Conservation (phyloP, 2,797 vertebrate genomes). For the Lerista edwardsae region DNA sequence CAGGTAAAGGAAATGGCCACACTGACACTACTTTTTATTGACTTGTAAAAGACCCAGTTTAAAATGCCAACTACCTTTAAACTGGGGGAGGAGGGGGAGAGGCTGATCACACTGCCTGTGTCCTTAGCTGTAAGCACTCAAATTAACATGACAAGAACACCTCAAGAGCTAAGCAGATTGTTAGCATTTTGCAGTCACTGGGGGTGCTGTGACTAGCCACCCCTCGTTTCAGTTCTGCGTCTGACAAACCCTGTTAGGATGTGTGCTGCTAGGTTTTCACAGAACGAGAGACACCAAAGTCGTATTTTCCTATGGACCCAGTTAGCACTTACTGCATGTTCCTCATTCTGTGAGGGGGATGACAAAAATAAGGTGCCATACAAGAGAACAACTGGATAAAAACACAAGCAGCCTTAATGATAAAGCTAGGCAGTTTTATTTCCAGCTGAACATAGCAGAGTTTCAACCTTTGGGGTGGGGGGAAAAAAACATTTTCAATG, state of each 20-base stretch:
- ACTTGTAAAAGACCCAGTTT: constrained; percentile 74
- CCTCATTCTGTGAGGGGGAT: background rate
- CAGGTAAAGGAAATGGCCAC: constrained; percentile 69
- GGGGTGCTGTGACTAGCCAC: background rate
- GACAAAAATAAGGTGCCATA: background rate
- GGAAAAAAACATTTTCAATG: background rate
- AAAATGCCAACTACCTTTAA: constrained; percentile 71
- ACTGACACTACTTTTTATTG: constrained; percentile 68
- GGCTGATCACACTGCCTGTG: constrained; percentile 22
- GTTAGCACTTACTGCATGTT: background rate
- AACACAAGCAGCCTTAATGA: background rate
- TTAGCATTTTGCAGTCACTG: background rate
- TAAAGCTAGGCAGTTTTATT: background rate
- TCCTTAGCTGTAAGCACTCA: constrained; percentile 34
- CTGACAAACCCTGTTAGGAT: background rate
- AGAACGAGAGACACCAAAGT: background rate
- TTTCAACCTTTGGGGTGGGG: background rate
- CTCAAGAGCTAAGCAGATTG: constrained; percentile 19
- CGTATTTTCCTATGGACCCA: background rate
- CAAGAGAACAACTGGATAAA: constrained; percentile 9
- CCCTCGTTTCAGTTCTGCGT: background rate
- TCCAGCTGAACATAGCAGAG: background rate
- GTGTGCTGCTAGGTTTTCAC: background rate
- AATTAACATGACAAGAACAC: constrained; percentile 37
- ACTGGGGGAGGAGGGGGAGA: constrained; percentile 27